Evolutionary conservation across 1,140 invertebrate species (phyloP).

Genomic region (Paracyclopina nana): DNA sequence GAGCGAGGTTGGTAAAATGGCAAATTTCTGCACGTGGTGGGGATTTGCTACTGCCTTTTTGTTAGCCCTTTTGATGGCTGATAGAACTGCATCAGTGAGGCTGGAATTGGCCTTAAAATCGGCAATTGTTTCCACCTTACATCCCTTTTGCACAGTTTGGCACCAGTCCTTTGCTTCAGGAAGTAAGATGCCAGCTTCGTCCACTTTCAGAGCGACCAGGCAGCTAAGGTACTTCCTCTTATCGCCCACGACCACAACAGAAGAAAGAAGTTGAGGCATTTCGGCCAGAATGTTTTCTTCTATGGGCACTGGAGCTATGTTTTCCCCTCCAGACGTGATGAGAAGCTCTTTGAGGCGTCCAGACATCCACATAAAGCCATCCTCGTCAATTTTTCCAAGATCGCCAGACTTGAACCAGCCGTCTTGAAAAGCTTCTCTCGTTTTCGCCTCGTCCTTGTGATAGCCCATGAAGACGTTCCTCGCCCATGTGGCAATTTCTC

Average conservation of each 20-base stretch:
- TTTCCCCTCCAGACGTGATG: constrained; percentile 30
- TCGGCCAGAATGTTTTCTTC: constrained; percentile 26
- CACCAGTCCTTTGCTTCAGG: neutral
- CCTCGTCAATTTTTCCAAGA: constrained; percentile 22
- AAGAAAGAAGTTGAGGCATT: constrained; percentile 24
- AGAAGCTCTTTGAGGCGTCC: constrained; percentile 27
- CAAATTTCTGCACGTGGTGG: constrained; percentile 27
- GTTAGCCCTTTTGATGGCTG: neutral
- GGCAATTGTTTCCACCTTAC: neutral
- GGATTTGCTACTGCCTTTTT: neutral
- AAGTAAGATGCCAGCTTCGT: too few species aligned
- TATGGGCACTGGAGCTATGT: constrained; percentile 27
- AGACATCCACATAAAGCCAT: constrained; percentile 26
- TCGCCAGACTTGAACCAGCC: neutral
- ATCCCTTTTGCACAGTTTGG: neutral
- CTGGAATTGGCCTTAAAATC: neutral
- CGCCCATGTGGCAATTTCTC: constrained; percentile 19
- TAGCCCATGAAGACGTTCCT: constrained; percentile 30
- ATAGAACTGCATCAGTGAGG: neutral
- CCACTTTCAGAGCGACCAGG: constrained; percentile 27
- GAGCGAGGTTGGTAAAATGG: constrained; percentile 27
- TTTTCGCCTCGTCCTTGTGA: constrained; percentile 25
- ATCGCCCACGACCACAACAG: constrained; percentile 29
- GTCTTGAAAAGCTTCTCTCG: constrained; percentile 4
- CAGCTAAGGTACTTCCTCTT: constrained; percentile 28